Evolutionary conservation across 2,797 vertebrate genomes (phyloP).

Genomic region (Lophura swinhoii): DNA sequence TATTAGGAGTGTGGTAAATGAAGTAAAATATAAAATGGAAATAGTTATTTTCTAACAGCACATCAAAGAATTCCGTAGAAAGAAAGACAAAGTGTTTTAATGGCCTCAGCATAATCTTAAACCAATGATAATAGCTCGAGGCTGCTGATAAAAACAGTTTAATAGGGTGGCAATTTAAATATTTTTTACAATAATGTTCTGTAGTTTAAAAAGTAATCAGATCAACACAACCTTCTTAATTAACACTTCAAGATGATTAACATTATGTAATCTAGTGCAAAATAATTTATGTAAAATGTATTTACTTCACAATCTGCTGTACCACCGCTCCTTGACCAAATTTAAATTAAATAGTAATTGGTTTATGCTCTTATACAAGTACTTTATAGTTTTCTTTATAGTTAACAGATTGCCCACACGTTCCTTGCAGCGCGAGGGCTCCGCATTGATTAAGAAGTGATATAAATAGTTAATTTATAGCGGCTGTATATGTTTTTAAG

Average conservation of each 20-base stretch:
- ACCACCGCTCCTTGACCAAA: conserved; percentile 81
- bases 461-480: conserved; percentile 74
- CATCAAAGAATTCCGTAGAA: conserved; percentile 74
- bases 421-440: conserved; percentile 65
- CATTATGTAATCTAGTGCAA: conserved; percentile 79
- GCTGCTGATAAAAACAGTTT: conserved; percentile 81
- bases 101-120: conserved; percentile 78
- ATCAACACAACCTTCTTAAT: conserved; percentile 85
- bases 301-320: conserved; percentile 80
- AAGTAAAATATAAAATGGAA: conserved; percentile 77
- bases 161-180: conserved; percentile 82
- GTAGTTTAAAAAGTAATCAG: conserved; percentile 85
- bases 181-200: conserved; percentile 83
- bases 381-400: conserved; percentile 75
- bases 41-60: conserved; percentile 76
- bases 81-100: conserved; percentile 80
- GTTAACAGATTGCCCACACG: conserved; percentile 77
- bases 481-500: conserved; percentile 66
- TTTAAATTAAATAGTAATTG: conserved; percentile 84
- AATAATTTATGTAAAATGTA: conserved; percentile 82
- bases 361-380: conserved; percentile 77
- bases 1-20: conserved; percentile 78
- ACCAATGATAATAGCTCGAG: conserved; percentile 77
- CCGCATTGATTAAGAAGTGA: conserved; percentile 65
- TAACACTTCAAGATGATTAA: conserved; percentile 86